Percentiles rank a stretch among this genome's conserved stretches.
Evolutionary conservation across 2,888 invertebrate genomes (phyloP).

Genomic region (Chrysolina americana): DNA sequence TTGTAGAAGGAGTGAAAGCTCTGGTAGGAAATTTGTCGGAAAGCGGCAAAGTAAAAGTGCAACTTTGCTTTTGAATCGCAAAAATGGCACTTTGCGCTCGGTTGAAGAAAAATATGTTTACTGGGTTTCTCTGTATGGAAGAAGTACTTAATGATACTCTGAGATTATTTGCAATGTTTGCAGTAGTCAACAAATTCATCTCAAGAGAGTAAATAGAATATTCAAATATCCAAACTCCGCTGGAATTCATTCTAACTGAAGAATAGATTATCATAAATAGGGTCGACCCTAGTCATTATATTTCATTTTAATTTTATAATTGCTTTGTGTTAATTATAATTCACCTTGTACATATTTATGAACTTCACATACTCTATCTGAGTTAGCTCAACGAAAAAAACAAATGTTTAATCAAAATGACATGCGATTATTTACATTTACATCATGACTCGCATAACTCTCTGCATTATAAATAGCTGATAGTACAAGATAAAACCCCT

Average conservation of each 20-base stretch:
- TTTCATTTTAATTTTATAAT: background rate
- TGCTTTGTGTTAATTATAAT: background rate
- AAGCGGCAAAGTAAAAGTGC: too few relatives aligned
- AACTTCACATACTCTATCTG: background rate
- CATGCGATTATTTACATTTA: slow-evolving; percentile 15
- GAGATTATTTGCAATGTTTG: too few relatives aligned
- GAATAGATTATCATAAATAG: background rate
- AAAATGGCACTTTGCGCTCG: too few relatives aligned
- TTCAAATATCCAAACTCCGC: background rate
- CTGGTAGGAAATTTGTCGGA: too few relatives aligned
- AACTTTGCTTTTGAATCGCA: too few relatives aligned
- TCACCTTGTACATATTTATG: slow-evolving; percentile 2
- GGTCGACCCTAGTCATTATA: background rate
- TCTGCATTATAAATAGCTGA: slow-evolving; percentile 18
- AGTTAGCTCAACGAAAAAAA: background rate
- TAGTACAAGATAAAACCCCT: slow-evolving; percentile 31
- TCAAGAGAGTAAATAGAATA: too few relatives aligned
- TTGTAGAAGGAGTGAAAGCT: too few relatives aligned
- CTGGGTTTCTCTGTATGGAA: too few relatives aligned
- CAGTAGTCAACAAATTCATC: too few relatives aligned
- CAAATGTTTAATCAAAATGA: slow-evolving; percentile 6
- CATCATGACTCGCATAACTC: slow-evolving; percentile 15
- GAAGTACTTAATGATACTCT: too few relatives aligned
- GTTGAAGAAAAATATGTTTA: too few relatives aligned
- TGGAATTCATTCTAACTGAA: background rate